Base-by-base conservation (phyloP, 2,113 vertebrate genomes). In the Amphilophus citrinellus region DNA sequence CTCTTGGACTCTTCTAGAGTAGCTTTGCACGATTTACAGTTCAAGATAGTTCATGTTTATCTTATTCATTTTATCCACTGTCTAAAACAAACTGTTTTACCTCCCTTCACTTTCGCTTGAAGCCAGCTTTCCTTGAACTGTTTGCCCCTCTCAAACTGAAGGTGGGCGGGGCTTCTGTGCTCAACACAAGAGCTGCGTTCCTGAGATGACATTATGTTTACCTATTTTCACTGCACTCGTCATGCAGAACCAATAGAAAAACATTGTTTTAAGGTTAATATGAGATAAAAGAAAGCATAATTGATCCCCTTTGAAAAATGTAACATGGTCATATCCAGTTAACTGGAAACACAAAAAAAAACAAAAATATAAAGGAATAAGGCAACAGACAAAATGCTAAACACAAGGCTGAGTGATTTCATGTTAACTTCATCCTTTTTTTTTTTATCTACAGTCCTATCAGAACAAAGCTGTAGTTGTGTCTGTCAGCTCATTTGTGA, bases 261-360 rank as follows among this genome's bases (percentile, higher is more conserved):
- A 39, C 65, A 47, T 47, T 27, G 65, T 68, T 15, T 68, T 68
- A 68, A 68, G 27, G 39, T 68, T 68, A 68, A 68, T 47, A 27
- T 68, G 65, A 47, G 63, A 68, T 47, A 30, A 27, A 68, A 22
- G 42, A 68, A 68, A 66, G 44, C 63, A 66, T 44, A 66, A 44
- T 0, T 42, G 62, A 65, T 42, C 35, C 44, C 22, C 63, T 66
- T 17, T 47, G 44, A 47, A 24, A 24, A 47, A 68, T 5, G 3
- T 47, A 35, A 15, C 65, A 47, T 9, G 18, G 22, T 15, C 5
- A 6, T 13, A 50, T 50, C 14, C 39, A 68, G 65, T 68, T 68
- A 68, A 47, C 47, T 14, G 47, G 1, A 47, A 68, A 47, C 65
- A 47, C 65, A 47, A 68, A 68, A 68, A 37, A 47, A 22, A 17